A percentile compares a stretch with the other conserved stretches of the same genome.
These are phyloP conservation scores for Ageneiosus marmoratus DNA, from an alignment of 2,113 vertebrate species.

Conservation along the genomic window DNA sequence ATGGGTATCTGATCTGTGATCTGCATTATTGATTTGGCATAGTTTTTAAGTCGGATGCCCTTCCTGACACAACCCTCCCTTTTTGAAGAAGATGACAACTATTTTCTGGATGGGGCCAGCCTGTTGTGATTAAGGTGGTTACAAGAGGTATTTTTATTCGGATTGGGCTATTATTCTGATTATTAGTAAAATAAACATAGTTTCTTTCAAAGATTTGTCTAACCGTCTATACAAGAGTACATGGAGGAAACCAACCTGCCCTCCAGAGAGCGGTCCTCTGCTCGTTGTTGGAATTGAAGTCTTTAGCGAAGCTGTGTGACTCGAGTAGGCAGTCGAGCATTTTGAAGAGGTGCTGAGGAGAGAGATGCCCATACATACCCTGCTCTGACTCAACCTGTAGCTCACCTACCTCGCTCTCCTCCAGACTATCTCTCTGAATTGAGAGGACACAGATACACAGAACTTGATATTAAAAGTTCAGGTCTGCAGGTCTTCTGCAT, in stretches of 20 bases:
- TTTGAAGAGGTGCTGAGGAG: constrained; percentile 91
- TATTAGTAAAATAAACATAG: no score
- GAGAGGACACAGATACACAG: background rate
- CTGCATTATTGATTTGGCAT: no score
- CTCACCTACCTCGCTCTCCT: constrained; percentile 70
- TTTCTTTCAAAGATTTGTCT: background rate
- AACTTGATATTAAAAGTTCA: background rate
- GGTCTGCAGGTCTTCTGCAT: background rate
- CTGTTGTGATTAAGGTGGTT: no score
- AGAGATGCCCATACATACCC: constrained; percentile 93
- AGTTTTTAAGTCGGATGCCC: no score
- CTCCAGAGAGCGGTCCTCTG: constrained; percentile 94
- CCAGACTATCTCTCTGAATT: constrained; percentile 81
- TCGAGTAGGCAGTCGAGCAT: constrained; percentile 93
- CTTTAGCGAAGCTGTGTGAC: constrained; percentile 93
- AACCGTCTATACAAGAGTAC: no score
- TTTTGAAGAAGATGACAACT: no score
- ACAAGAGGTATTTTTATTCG: no score
- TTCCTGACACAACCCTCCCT: no score
- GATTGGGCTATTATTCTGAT: no score
- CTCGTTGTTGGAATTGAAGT: constrained; percentile 97
- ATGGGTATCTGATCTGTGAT: no score
- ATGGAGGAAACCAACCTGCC: constrained; percentile 76
- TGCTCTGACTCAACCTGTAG: constrained; percentile 75
- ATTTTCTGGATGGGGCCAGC: no score